Evolutionary conservation across 2,797 vertebrate genomes (phyloP).

Genomic region (Mareca strepera): DNA sequence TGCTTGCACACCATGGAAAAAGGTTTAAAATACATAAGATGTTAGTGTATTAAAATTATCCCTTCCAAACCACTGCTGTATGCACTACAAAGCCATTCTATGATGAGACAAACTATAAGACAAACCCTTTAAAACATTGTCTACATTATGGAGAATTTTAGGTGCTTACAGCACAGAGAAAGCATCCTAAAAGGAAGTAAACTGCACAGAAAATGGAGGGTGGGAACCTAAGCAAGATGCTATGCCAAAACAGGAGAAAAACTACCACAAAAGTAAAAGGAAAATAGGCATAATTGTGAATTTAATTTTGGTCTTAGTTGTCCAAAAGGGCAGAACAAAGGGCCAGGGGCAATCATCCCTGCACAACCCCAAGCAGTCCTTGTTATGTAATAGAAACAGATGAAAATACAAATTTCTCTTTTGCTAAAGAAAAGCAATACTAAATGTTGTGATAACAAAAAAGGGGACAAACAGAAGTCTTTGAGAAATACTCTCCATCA

Average conservation of each 20-base stretch:
- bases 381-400: background rate
- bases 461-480: background rate
- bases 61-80: background rate
- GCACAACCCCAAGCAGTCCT: background rate
- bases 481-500: background rate
- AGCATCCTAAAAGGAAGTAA: background rate
- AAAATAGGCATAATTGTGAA: background rate
- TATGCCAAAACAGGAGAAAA: background rate
- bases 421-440: background rate
- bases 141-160: background rate
- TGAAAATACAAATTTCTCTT: background rate
- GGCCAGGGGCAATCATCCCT: background rate
- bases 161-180: background rate
- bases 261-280: background rate
- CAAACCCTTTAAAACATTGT: background rate
- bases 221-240: background rate
- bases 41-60: accelerated
- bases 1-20: background rate
- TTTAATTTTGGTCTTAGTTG: background rate
- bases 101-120: too few relatives aligned
- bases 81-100: background rate
- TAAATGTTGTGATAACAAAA: background rate
- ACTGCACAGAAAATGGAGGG: background rate
- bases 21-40: background rate
- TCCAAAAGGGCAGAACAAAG: background rate